Conservation (phyloP, 1,140 invertebrate genomes). For the Eumeta japonica region DNA sequence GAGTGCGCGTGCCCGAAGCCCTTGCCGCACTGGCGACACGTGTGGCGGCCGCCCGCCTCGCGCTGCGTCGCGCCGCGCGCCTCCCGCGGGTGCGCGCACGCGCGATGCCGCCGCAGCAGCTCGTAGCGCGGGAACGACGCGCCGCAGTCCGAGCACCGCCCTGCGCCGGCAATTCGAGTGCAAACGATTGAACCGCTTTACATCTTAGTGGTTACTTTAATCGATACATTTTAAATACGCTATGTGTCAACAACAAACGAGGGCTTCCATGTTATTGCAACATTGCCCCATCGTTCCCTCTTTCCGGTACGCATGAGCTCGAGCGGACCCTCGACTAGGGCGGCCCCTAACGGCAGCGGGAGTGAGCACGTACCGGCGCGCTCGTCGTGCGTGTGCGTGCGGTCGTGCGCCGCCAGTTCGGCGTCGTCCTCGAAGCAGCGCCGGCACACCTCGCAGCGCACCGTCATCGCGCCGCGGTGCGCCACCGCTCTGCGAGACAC, state of each 20-base stretch:
- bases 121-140: slow-evolving; percentile 34
- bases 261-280: no score
- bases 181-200: no score
- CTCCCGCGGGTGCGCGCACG: slow-evolving; percentile 16
- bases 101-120: slow-evolving; percentile 36
- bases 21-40: slow-evolving; percentile 48
- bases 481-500: slow-evolving; percentile 32
- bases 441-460: slow-evolving; percentile 47
- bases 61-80: slow-evolving; percentile 11
- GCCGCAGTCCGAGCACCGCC: slow-evolving; percentile 39
- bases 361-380: slow-evolving; percentile 36
- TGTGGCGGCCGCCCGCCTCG: slow-evolving; percentile 25
- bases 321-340: no score
- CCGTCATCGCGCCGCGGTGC: slow-evolving; percentile 46
- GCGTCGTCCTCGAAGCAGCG: slow-evolving; percentile 52
- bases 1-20: slow-evolving; percentile 47
- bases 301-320: no score
- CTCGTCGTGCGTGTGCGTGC: slow-evolving; percentile 43
- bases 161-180: slow-evolving; percentile 21
- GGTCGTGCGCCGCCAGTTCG: slow-evolving; percentile 39
- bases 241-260: no score
- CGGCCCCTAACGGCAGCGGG: no score
- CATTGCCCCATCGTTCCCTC: no score
- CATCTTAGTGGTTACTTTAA: no score
- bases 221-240: no score